Evolutionary conservation across 2,888 invertebrate species (phyloP), one percentile per base, ranked within the genome.

Genomic region (Prosapia bicincta): DNA sequence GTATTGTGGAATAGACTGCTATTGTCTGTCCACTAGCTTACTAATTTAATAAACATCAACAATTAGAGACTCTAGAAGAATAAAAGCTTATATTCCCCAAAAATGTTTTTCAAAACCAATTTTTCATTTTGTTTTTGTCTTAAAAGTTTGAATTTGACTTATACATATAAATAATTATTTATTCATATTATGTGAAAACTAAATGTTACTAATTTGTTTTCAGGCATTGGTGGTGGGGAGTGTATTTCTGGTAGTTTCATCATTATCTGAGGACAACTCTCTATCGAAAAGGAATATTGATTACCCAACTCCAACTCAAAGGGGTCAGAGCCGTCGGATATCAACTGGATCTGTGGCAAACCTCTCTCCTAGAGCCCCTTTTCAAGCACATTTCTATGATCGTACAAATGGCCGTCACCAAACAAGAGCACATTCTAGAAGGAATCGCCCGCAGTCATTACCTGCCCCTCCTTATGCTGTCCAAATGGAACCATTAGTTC

Each of bases 401-500:
- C 54, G 54, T 54, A 20, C 54, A 54, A 54, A 10, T 20, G 54
- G 54, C 1, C 54, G 54, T 3, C 69, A 71, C 10, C 24, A 71
- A 26, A 3, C 26, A 13, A 70, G 70, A 43, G 25, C 9, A 9
- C 70, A 26, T 9, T 15, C 10, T 2, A 70, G 78, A 72, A 74
- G 78, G 15, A 71, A 30, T 20, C 75, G 78, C 30, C 79, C 80
- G 1, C 54, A 54, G 13, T 66, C 76, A 1, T 67, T 75, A 20
- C 72, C 78, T 2, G 76, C 89, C 74, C 92, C 92, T 3, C 91
- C 92, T 0, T 93, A 93, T 81, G 93, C 93, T 1, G 93, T 93
- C 6, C 92, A 91, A 84, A 93, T 93, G 93, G 93, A 93, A 83
- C 93, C 93, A 9, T 88, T 93, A 71, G 90, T 92, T 24, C 93